Base-by-base conservation (phyloP, 2,797 vertebrate species). In the Brachyrhaphis roseni region DNA sequence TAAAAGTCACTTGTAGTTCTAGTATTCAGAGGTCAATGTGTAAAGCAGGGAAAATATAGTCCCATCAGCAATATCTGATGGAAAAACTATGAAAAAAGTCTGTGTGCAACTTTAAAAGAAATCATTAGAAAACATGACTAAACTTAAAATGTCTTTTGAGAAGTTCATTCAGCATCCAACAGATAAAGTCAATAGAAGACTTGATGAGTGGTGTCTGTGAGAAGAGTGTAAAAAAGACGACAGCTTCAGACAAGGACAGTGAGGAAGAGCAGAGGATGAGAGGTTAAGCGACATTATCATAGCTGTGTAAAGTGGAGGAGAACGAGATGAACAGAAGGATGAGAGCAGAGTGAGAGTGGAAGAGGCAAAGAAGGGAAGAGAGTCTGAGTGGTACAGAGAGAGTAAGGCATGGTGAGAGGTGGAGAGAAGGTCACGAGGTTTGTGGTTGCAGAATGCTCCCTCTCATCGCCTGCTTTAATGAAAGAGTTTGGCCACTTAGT, bases 341-440 rank as follows among this genome's bases (percentile, higher is more conserved):
- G 75, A 86, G 80, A 83, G 85, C 39, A 76, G 13, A 71, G 80
- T 79, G 80, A 88, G 82, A 76, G 83, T 5, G 1, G 45, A 34
- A 70, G 79, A 87, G 53, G 26, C 53, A 59, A 71, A 81, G 45
- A 70, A 74, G 78, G 51, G 68, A 77, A 73, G 75, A 84, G 80
- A 70, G 84, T 74, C 76, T 82, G 81, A 89, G 86, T 72, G 73
- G 55, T 55, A 36, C 46, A 49, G 76, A 23, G 55, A 78, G 66
- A 78, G 76, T 46, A 83, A 82, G 34, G 80, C 59, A 57, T n/a
- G n/a, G 34, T 81, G 82, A 88, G 78, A 78, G 84, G 76, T 81
- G 81, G 77, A 88, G 83, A 89, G 80, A 86, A 90, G 92, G 92
- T 92, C 87, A 84, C 23, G 57, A 87, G 88, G 81, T 84, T 88